phyloP scores from a whole-genome alignment of 2,797 vertebrate species.

The Heteromormyrus szaboi region DNA sequence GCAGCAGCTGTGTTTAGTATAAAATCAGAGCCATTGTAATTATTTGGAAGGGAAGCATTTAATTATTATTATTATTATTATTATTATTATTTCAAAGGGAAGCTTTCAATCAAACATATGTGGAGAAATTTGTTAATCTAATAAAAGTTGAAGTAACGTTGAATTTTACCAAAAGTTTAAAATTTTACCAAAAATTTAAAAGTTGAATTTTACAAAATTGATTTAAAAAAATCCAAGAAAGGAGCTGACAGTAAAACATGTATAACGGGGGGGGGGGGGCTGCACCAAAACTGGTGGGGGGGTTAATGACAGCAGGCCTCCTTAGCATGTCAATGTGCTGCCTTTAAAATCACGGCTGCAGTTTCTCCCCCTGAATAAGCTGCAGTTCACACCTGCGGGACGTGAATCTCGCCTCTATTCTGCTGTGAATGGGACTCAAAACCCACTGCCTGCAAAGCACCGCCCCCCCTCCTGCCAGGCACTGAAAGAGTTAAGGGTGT shows the following conservation, averaged over 20 bases:
- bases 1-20: neutral
- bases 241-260: neutral
- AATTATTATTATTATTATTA: neutral
- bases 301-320: neutral
- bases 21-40: neutral
- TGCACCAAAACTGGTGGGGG: neutral
- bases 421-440: conserved; percentile 44
- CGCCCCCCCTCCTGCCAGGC: conserved; percentile 31
- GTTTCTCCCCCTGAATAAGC: conserved; percentile 42
- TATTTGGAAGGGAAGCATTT: neutral
- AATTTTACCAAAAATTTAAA: no score
- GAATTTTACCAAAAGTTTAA: no score
- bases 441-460: conserved; percentile 44
- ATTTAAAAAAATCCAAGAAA: neutral
- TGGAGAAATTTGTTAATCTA: neutral
- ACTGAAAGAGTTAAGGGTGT: conserved; percentile 68
- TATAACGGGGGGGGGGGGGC: neutral
- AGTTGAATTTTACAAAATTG: neutral
- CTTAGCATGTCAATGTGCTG: conserved; percentile 46
- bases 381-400: conserved; percentile 48
- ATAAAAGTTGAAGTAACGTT: neutral
- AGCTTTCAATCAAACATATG: neutral
- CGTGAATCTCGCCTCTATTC: conserved; percentile 50
- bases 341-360: conserved; percentile 16
- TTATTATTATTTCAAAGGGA: neutral